A percentile compares a stretch with the other conserved stretches of the same genome.
Evolutionary conservation across 2,888 invertebrate genomes (phyloP).

Genomic region (Chloroclysta siterata): DNA sequence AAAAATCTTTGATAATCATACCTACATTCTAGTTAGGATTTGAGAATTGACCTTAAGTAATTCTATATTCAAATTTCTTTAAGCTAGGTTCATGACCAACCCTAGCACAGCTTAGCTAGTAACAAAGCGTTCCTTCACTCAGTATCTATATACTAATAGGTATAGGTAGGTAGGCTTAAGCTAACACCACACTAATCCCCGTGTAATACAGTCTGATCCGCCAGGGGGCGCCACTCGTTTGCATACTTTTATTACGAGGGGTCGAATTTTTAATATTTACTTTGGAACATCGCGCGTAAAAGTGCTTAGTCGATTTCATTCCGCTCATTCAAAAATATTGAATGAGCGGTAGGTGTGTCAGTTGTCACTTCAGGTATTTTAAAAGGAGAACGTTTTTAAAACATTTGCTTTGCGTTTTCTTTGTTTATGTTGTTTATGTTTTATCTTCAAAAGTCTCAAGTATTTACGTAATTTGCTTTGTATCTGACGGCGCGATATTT

Average conservation of each 20-base stretch:
- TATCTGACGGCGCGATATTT: too few relatives aligned
- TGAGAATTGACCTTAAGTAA: too few relatives aligned
- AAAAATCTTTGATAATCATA: too few relatives aligned
- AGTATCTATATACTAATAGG: background rate
- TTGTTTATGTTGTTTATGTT: background rate
- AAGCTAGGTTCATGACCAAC: too few relatives aligned
- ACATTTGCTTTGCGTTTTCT: background rate
- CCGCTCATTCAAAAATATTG: constrained; percentile 13
- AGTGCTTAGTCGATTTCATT: constrained; percentile 27
- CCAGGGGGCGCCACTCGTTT: constrained; percentile 46
- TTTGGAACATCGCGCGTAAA: constrained; percentile 32
- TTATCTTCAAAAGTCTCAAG: too few relatives aligned
- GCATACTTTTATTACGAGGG: constrained; percentile 50
- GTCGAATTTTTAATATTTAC: constrained; percentile 44
- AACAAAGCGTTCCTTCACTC: too few relatives aligned
- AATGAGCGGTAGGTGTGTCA: background rate
- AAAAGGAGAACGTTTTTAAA: background rate
- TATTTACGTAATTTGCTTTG: background rate
- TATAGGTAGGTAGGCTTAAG: constrained; percentile 5
- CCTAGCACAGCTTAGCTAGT: too few relatives aligned
- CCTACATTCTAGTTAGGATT: too few relatives aligned
- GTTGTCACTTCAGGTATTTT: background rate
- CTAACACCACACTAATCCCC: constrained; percentile 35
- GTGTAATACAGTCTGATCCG: constrained; percentile 45
- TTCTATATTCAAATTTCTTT: too few relatives aligned